Evolutionary conservation across 1,140 invertebrate genomes (phyloP), one percentile per base, ranked within the genome.

Genomic region (Caenorhabditis inopinata): DNA sequence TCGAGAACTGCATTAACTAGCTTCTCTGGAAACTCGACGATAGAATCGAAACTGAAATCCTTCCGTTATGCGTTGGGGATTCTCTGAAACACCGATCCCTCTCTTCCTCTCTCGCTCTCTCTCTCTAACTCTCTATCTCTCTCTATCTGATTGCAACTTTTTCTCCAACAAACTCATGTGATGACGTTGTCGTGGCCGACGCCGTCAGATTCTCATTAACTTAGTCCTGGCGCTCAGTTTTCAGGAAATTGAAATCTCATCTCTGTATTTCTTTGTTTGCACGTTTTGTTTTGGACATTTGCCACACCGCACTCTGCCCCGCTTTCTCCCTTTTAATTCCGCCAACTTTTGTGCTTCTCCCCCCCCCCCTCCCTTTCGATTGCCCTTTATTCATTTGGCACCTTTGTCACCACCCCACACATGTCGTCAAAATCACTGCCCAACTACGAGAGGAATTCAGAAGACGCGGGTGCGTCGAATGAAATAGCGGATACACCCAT

Each of bases 401-500:
- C 27, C 11, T 32, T 1, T 16, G 18, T 32, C 35, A n/a, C 53
- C 21, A 7, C 38, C 38, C 38, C 38, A 42, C 14, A 7, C 14
- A 68, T 68, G 58, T 68, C 58, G 21, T 68, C 58, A 4, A 68
- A 68, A 68, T 68, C 58, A 38, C 58, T 68, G 18, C 58, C 58
- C 58, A 38, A 68, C 58, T 68, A 68, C 58, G 58, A 68, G 16
- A 68, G 27, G 32, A 68, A 29, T 35, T 68, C 32, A 38, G 58
- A 68, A n/a, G 58, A 68, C 32, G 58, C 38, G 11, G 53, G 12
- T 0, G 53, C 21, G 6, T 11, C 9, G 25, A 68, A 68, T n/a
- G 27, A 68, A n/a, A 18, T 11, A 9, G 58, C 9, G 16, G 32
- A 38, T 23, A 68, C 58, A 9, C 58, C 58, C n/a, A 68, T 68